Evolutionary conservation across 2,113 vertebrate genomes (phyloP).

Genomic region (Nibea coibor): DNA sequence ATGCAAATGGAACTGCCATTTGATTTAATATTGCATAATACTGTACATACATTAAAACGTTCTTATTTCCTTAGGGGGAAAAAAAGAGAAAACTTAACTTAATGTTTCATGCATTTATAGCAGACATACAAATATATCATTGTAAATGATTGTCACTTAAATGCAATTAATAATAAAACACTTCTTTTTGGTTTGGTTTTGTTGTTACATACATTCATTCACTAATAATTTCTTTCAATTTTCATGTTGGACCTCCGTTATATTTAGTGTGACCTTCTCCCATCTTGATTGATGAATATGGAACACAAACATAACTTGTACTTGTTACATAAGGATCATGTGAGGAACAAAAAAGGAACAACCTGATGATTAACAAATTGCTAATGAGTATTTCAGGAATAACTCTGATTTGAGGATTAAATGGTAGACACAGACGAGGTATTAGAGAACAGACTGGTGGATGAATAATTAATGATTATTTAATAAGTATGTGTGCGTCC

Average conservation of each 20-base stretch:
- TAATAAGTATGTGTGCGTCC: not conserved
- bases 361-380: not conserved
- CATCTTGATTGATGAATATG: not conserved
- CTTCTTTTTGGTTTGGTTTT: not conserved
- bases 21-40: conserved; percentile 3
- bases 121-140: not conserved
- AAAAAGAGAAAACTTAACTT: not conserved
- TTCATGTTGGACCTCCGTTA: not conserved
- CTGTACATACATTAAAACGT: not conserved
- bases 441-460: not conserved
- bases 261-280: not conserved
- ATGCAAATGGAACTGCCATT: conserved; percentile 9
- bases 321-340: not conserved
- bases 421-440: not conserved
- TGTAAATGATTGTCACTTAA: no score
- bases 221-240: not conserved
- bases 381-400: not conserved
- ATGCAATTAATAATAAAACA: no score
- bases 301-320: not conserved
- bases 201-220: not conserved
- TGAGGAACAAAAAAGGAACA: not conserved
- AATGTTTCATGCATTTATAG: not conserved
- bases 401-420: not conserved
- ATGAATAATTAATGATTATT: not conserved
- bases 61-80: no score